Conservation (phyloP, 2,888 invertebrate species). For the Tromatobia lineatoria region DNA sequence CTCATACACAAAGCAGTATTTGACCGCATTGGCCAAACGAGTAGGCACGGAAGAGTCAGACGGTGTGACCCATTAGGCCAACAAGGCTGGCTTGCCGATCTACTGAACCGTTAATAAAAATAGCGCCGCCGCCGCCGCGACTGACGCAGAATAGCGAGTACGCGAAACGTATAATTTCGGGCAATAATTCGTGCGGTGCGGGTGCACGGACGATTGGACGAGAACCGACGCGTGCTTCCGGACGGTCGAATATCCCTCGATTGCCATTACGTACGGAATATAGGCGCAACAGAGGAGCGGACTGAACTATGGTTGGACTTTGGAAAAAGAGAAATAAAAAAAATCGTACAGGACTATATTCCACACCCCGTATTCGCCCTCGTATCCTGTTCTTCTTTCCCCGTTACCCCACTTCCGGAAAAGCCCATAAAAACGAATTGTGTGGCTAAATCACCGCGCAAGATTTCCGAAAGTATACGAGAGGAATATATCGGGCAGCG, state of each 20-base stretch:
- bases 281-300: conserved; percentile 13
- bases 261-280: conserved; percentile 19
- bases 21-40: conserved; percentile 12
- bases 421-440: conserved; percentile 77
- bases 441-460: conserved; percentile 76
- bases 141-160: conserved; percentile 62
- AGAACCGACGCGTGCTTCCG: conserved; percentile 81
- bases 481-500: conserved; percentile 61
- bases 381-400: conserved; percentile 40
- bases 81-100: conserved; percentile 1
- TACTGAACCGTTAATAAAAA: conserved; percentile 67
- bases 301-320: conserved; percentile 14
- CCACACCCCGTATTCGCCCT: conserved; percentile 56
- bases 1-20: too few species aligned
- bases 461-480: conserved; percentile 71
- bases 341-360: conserved; percentile 59
- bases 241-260: conserved; percentile 67
- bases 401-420: conserved; percentile 60
- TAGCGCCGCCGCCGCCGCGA: conserved; percentile 59
- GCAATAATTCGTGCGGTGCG: conserved; percentile 75
- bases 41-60: conserved; percentile 7
- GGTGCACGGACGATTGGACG: conserved; percentile 79
- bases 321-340: conserved; percentile 29
- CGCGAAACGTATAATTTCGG: conserved; percentile 78
- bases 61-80: conserved; percentile 33